Conservation (phyloP, 2,113 vertebrate species). For the Syrrhaptes paradoxus region DNA sequence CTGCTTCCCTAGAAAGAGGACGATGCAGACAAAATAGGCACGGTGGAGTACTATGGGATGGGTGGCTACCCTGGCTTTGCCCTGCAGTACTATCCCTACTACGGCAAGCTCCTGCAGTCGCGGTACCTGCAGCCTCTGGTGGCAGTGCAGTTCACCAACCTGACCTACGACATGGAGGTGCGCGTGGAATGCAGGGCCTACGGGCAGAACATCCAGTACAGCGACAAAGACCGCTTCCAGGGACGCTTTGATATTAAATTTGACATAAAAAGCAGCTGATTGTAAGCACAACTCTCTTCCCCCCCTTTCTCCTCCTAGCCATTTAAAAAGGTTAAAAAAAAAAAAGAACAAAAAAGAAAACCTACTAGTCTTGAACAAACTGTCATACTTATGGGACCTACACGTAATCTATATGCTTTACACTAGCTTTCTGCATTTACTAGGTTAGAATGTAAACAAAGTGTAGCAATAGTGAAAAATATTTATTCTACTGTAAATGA, state of each 20-base stretch:
- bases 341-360: constrained; percentile 77
- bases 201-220: constrained; percentile 90
- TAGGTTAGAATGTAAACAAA: constrained; percentile 98
- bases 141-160: constrained; percentile 91
- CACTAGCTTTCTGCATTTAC: constrained; percentile 97
- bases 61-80: constrained; percentile 80
- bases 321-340: constrained; percentile 78
- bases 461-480: constrained; percentile 97
- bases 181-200: constrained; percentile 93
- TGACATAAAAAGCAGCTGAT: constrained; percentile 89
- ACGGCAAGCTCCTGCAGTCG: constrained; percentile 89
- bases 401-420: constrained; percentile 99
- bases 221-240: constrained; percentile 96
- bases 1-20: constrained; percentile 80
- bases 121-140: constrained; percentile 94
- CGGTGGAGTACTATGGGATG: constrained; percentile 85
- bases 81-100: constrained; percentile 97
- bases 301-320: constrained; percentile 74
- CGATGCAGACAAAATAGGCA: constrained; percentile 77
- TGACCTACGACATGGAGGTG: constrained; percentile 80
- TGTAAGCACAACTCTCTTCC: constrained; percentile 76
- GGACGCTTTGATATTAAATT: constrained; percentile 98
- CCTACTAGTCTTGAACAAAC: constrained; percentile 99
- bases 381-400: constrained; percentile 99
- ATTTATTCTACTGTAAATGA: constrained; percentile 99